Conservation (phyloP, 2,113 vertebrate genomes). For the Engystomops pustulosus region DNA sequence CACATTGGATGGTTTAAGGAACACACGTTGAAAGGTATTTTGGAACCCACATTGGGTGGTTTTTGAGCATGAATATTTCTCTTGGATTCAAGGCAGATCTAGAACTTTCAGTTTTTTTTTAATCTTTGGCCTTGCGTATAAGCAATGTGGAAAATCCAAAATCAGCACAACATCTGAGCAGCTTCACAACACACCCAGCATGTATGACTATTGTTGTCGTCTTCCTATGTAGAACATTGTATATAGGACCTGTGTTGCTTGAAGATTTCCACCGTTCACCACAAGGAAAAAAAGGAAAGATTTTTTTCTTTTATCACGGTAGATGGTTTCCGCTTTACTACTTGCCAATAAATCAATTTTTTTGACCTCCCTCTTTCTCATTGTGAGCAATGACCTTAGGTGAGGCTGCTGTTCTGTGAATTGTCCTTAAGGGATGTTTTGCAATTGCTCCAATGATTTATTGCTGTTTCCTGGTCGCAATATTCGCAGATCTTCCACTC, state of each 20-base stretch:
- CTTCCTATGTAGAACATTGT: no score
- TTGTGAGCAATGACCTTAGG: background rate
- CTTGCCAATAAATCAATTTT: background rate
- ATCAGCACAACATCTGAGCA: no score
- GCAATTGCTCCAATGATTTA: background rate
- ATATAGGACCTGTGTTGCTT: background rate
- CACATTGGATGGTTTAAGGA: no score
- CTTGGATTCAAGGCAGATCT: background rate
- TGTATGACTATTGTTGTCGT: no score
- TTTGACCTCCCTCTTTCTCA: background rate
- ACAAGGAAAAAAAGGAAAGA: background rate
- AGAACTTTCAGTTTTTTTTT: background rate
- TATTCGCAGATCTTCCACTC: background rate
- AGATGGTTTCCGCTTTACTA: background rate
- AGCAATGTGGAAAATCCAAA: no score
- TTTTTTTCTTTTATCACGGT: background rate
- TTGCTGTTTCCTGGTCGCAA: background rate
- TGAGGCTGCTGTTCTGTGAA: background rate
- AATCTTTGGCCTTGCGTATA: background rate
- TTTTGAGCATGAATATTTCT: background rate
- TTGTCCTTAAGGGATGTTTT: background rate
- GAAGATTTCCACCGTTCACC: background rate
- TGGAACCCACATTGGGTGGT: no score
- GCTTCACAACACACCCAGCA: no score
- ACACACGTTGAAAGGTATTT: no score